Conservation (phyloP, 2,888 invertebrate genomes). For the Lottia scabra region DNA sequence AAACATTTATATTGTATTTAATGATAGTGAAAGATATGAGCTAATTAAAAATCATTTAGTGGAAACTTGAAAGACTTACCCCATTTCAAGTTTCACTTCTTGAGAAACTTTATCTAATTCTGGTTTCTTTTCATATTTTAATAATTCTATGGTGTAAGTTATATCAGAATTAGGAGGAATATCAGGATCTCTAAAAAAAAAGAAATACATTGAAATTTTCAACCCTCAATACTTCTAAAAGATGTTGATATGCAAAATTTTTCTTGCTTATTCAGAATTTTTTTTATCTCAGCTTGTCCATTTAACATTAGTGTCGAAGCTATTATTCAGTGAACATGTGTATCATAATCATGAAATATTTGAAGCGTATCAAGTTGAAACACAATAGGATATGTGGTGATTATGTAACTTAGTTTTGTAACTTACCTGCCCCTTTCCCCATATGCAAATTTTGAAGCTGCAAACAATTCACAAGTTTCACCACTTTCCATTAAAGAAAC, state of each 20-base stretch:
- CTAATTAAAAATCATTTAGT: background rate
- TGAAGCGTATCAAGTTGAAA: background rate
- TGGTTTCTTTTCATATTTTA: constrained; percentile 76
- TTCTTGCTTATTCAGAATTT: too few relatives aligned
- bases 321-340: too few relatives aligned
- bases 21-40: too few relatives aligned
- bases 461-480: constrained; percentile 80
- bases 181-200: constrained; percentile 71
- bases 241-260: too few relatives aligned
- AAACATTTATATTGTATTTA: too few relatives aligned
- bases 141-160: constrained; percentile 79
- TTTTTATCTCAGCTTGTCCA: too few relatives aligned
- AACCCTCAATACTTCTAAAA: too few relatives aligned
- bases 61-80: constrained; percentile 72
- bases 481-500: constrained; percentile 87
- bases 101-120: constrained; percentile 77
- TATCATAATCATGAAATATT: too few relatives aligned
- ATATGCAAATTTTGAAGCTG: constrained; percentile 86
- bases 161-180: constrained; percentile 79
- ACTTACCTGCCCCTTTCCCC: constrained; percentile 77
- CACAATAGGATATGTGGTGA: background rate
- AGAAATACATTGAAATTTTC: too few relatives aligned
- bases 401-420: background rate
- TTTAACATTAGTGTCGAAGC: too few relatives aligned
- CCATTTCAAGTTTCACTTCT: constrained; percentile 79